Evolutionary conservation across 1,140 invertebrate genomes (phyloP).

Genomic region (Dendrolimus punctatus): DNA sequence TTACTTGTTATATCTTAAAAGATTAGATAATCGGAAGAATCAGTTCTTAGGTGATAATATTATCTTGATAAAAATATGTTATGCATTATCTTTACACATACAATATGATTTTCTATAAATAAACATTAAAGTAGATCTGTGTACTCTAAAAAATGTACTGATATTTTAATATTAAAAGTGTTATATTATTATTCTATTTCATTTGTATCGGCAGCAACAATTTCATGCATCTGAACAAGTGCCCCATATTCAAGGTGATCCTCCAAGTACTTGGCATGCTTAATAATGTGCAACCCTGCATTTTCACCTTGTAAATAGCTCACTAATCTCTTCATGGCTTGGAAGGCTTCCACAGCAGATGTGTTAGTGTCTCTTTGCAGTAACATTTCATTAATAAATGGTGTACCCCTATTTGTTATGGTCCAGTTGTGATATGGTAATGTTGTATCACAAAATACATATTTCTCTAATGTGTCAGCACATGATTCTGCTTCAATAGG

Average conservation of each 20-base stretch:
- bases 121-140: no score
- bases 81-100: no score
- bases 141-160: no score
- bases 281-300: constrained; percentile 12
- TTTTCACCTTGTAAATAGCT: constrained; percentile 21
- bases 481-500: constrained; percentile 12
- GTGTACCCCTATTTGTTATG: constrained; percentile 9
- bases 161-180: constrained; percentile 1
- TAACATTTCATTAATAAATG: constrained; percentile 11
- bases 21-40: no score
- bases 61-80: no score
- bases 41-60: no score
- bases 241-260: constrained; percentile 25
- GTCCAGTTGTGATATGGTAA: constrained; percentile 12
- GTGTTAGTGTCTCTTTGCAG: constrained; percentile 13
- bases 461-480: constrained; percentile 18
- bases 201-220: constrained; percentile 16
- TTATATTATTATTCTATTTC: constrained; percentile 13
- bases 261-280: constrained; percentile 23
- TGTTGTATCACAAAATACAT: constrained; percentile 21
- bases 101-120: no score
- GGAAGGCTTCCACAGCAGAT: constrained; percentile 20
- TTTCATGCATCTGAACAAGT: constrained; percentile 23
- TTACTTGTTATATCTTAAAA: no score
- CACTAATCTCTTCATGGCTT: constrained; percentile 25